Conservation (phyloP, 92 coral and sea anemone genomes). For the Umimayanthus kanabou region DNA sequence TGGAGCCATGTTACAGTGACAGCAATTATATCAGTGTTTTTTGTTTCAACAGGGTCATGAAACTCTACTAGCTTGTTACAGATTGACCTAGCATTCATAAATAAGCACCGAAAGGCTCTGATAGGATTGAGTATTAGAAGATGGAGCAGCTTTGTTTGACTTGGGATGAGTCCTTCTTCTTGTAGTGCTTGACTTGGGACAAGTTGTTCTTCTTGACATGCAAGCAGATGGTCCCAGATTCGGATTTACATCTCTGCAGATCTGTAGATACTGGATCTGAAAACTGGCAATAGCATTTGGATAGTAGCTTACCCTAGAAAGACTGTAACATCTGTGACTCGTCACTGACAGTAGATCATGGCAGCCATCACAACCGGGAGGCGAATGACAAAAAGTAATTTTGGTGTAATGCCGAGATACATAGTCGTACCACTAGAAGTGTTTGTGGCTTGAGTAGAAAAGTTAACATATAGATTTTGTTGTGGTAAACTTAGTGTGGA, state of each 20-base stretch:
- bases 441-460: constrained; percentile 1
- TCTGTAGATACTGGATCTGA: constrained; percentile 13
- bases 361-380: constrained; percentile 13
- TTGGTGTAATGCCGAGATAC: not conserved
- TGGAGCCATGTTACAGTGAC: too few species aligned
- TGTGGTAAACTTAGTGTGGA: constrained; percentile 13
- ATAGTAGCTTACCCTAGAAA: constrained; percentile 7
- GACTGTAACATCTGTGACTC: constrained; percentile 15
- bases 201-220: constrained; percentile 1
- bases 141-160: constrained; percentile 16
- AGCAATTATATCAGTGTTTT: too few species aligned
- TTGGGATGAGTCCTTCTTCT: constrained; percentile 17
- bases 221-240: constrained; percentile 12
- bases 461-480: not conserved
- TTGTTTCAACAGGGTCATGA: too few species aligned
- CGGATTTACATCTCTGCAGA: constrained; percentile 20
- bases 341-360: not conserved
- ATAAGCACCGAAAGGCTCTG: constrained; percentile 14
- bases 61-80: constrained; percentile 25
- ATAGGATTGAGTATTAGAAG: constrained; percentile 1
- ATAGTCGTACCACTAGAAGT: not conserved
- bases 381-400: constrained; percentile 1
- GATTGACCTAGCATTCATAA: constrained; percentile 1
- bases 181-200: constrained; percentile 13
- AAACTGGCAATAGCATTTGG: constrained; percentile 21